Evolutionary conservation across 2,888 invertebrate genomes (phyloP), one percentile per base, ranked within the genome.

Genomic region (Mermis nigrescens): DNA sequence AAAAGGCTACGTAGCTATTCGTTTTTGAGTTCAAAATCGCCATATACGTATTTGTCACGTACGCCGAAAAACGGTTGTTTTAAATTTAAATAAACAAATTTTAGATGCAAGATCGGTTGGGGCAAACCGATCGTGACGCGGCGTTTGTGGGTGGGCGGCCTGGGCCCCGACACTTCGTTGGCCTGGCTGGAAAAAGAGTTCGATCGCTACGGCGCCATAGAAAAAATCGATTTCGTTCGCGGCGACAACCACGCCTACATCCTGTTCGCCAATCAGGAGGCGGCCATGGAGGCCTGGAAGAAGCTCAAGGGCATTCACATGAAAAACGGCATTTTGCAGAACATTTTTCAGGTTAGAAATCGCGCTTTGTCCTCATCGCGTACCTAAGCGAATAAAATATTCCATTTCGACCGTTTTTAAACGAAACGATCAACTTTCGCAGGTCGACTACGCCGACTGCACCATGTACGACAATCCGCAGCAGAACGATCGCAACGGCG

Each of bases 81-180:
- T n/a, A n/a, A n/a, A n/a, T n/a, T n/a, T n/a, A n/a, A n/a, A n/a
- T n/a, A n/a, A n/a, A n/a, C n/a, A n/a, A n/a, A n/a, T 7, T 38
- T 48, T 4, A 90, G 92, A 76, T 92, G 94, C 74, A 95, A 95
- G 76, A 95, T 99, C 72, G 95, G 95, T 19, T 98, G 95, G 76
- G 98, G 95, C 1, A 98, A 98, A 77, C 90, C 90, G 0, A 90
- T 89, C n/a, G 90, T 94, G 1, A 92, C 94, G 0, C 88, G 90
- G 7, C 82, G 90, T 60, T 85, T 98, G 60, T 98, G 95, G 94
- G 88, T 98, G 0, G 98, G 98, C 57, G 92, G 94, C 26, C 78
- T 95, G 4, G 94, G 94, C 0, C 85, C 88, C 0, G 92, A 94
- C 94, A 88, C 92, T 1, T 90, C 88, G 1, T 82, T 88, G 32